phyloP scores from a whole-genome alignment of 2,888 invertebrate genomes.

The Gymnosoma rotundatum region DNA sequence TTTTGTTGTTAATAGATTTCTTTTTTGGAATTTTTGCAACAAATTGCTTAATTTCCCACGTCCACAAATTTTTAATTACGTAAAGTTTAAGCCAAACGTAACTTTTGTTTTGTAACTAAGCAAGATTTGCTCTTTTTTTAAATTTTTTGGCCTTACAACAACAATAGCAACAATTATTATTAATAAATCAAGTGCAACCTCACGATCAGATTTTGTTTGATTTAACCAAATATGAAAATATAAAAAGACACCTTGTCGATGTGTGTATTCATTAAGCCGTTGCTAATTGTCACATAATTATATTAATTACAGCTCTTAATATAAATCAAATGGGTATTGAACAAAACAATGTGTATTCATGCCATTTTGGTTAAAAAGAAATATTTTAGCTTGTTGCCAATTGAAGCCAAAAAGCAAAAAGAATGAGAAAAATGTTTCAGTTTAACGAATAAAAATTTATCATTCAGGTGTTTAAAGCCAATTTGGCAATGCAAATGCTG shows the following conservation, averaged over 20 bases:
- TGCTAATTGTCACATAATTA: constrained; percentile 73
- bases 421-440: constrained; percentile 4
- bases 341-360: constrained; percentile 16
- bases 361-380: not conserved
- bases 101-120: constrained; percentile 55
- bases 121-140: not conserved
- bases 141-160: not conserved
- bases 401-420: not conserved
- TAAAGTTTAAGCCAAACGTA: constrained; percentile 25
- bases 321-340: not conserved
- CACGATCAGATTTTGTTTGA: constrained; percentile 32
- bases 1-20: not conserved
- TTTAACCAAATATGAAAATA: constrained; percentile 34
- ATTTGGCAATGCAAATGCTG: constrained; percentile 46
- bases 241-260: constrained; percentile 35
- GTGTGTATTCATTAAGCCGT: constrained; percentile 44
- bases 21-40: constrained; percentile 47
- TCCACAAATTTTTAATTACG: not conserved
- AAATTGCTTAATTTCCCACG: constrained; percentile 70
- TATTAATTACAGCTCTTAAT: constrained; percentile 70
- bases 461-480: constrained; percentile 47
- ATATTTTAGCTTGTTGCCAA: not conserved
- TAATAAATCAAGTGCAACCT: constrained; percentile 38
- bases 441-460: not conserved
- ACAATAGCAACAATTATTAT: constrained; percentile 17